These are phyloP conservation scores for Babylonia areolata DNA, from an alignment of 1,140 invertebrate genomes.

Conservation along the genomic window DNA sequence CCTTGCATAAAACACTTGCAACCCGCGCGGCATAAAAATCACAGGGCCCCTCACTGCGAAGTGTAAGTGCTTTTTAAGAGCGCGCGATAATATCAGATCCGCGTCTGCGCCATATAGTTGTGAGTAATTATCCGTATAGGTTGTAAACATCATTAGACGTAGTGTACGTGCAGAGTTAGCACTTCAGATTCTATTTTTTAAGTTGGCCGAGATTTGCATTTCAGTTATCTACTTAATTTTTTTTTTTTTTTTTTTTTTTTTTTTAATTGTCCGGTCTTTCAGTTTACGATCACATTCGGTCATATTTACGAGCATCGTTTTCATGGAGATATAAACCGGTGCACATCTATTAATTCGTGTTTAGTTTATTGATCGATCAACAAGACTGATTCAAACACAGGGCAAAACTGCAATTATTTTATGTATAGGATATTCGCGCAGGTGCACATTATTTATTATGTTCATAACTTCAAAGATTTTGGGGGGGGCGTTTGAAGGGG, in stretches of 20 bases:
- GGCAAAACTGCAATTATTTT: background rate
- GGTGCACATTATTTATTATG: too few relatives aligned
- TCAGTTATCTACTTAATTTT: background rate
- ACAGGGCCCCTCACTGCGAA: background rate
- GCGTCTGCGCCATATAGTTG: background rate
- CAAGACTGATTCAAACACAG: background rate
- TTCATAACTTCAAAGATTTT: too few relatives aligned
- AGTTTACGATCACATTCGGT: background rate
- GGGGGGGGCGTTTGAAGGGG: too few relatives aligned
- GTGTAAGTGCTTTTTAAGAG: background rate
- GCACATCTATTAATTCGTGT: background rate
- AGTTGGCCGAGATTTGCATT: too few relatives aligned
- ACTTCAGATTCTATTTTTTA: too few relatives aligned
- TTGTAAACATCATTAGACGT: background rate
- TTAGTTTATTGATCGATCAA: background rate
- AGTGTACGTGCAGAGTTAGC: too few relatives aligned
- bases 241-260: background rate
- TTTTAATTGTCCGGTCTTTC: background rate
- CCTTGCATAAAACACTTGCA: background rate
- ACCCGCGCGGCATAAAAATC: background rate
- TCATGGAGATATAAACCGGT: background rate
- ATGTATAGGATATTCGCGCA: too few relatives aligned
- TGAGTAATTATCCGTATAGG: background rate
- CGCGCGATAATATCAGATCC: background rate
- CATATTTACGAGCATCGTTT: too few relatives aligned